Evolutionary conservation across 1,140 invertebrate genomes (phyloP).

Genomic region (Aphelenchoides avenae): DNA sequence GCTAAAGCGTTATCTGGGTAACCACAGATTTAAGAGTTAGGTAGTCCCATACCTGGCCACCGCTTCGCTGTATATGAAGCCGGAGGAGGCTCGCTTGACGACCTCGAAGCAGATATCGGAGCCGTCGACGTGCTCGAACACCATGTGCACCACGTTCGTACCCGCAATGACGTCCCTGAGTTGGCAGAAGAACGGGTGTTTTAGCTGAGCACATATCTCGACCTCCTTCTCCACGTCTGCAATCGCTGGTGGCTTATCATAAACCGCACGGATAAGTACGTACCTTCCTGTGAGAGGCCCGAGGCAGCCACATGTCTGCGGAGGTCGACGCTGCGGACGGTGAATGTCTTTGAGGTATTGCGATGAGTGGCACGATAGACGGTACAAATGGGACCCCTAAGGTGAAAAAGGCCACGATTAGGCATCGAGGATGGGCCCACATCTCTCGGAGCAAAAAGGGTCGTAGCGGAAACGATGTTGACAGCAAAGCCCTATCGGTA

Average conservation of each 20-base stretch:
- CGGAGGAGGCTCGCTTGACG: constrained; percentile 83
- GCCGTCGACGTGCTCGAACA: constrained; percentile 65
- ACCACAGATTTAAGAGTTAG: too few species aligned
- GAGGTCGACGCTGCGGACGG: constrained; percentile 97
- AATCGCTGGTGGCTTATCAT: constrained; percentile 18
- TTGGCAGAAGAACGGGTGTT: constrained; percentile 96
- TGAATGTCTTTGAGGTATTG: constrained; percentile 88
- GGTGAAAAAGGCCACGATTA: constrained; percentile 59
- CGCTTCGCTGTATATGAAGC: constrained; percentile 97
- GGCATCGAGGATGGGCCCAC: not conserved
- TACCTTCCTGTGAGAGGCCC: constrained; percentile 51
- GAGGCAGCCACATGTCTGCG: constrained; percentile 58
- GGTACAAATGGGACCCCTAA: constrained; percentile 91
- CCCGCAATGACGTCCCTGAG: constrained; percentile 95
- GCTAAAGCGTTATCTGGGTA: too few species aligned
- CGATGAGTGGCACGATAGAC: constrained; percentile 90
- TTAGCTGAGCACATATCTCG: constrained; percentile 96
- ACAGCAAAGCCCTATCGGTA: constrained; percentile 5
- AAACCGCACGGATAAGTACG: constrained; percentile 1
- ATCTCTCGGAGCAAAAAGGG: not conserved
- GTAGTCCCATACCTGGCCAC: constrained; percentile 81
- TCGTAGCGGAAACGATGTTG: constrained; percentile 1
- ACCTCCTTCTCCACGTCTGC: constrained; percentile 89
- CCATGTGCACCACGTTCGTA: constrained; percentile 95
- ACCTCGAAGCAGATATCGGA: constrained; percentile 97